Evolutionary conservation across 1,140 invertebrate species (phyloP).

Genomic region (Psilanteris sp.): DNA sequence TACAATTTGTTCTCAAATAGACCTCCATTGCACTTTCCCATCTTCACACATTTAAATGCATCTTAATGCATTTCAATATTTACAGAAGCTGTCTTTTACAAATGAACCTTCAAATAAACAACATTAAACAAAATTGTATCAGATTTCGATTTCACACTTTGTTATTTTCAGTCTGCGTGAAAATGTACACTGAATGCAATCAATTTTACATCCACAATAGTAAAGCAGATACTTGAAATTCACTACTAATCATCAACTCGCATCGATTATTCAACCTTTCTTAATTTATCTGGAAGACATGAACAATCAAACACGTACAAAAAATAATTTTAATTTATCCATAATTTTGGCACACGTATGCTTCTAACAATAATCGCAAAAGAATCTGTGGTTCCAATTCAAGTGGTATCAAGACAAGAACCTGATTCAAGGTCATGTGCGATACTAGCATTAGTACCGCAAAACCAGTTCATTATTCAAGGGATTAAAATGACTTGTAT

Average conservation of each 20-base stretch:
- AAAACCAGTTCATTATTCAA: no score
- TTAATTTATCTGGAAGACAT: conserved; percentile 50
- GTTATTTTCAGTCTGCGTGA: conserved; percentile 53
- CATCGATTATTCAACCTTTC: conserved; percentile 50
- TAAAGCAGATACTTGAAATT: conserved; percentile 26
- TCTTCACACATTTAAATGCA: conserved; percentile 78
- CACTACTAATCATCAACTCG: conserved; percentile 33
- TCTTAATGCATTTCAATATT: conserved; percentile 77
- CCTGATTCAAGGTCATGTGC: no score
- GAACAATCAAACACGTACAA: conserved; percentile 13
- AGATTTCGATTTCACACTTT: conserved; percentile 28
- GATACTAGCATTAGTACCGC: no score
- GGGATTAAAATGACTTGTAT: no score
- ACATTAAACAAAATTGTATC: conserved; percentile 62
- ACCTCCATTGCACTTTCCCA: conserved; percentile 79
- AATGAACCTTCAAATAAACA: conserved; percentile 63
- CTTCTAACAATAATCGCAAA: no score
- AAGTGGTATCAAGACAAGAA: no score
- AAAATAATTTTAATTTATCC: conserved; percentile 8
- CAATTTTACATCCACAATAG: conserved; percentile 18
- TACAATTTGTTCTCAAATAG: conserved; percentile 64
- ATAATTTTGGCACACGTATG: no score
- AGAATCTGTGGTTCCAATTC: no score
- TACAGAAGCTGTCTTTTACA: conserved; percentile 73
- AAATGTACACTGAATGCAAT: conserved; percentile 65